These are phyloP conservation scores for Gallinago jamesoni DNA, from an alignment of 2,113 vertebrate species.

Conservation along the genomic window DNA sequence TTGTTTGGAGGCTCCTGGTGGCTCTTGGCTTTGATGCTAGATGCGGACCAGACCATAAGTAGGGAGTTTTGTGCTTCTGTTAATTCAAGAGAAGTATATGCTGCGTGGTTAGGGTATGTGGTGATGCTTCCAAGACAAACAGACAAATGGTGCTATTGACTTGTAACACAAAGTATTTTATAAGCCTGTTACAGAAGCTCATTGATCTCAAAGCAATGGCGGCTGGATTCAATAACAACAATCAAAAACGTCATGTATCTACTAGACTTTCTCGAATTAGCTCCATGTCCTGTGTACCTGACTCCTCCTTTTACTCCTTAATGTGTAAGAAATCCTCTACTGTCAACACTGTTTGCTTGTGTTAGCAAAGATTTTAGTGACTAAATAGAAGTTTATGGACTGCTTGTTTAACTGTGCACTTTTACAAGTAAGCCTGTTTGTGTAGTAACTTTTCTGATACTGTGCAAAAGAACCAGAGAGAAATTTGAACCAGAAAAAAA, in stretches of 20 bases:
- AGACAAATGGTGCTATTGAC: constrained; percentile 53
- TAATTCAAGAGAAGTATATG: background rate
- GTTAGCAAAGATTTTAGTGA: background rate
- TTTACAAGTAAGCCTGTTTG: background rate
- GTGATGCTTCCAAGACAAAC: background rate
- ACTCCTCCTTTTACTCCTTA: background rate
- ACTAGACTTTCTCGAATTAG: background rate
- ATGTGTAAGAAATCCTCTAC: background rate
- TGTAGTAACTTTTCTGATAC: background rate
- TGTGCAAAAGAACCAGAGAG: constrained; percentile 3
- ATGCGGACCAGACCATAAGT: background rate
- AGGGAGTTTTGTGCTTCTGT: background rate
- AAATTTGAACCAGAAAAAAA: background rate
- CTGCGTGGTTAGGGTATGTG: background rate
- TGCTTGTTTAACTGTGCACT: background rate
- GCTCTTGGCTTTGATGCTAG: background rate
- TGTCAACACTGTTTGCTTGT: background rate
- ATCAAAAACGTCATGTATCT: background rate
- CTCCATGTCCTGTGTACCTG: background rate
- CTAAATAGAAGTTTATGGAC: background rate
- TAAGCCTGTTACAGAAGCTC: background rate
- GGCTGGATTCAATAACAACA: background rate
- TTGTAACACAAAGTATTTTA: background rate
- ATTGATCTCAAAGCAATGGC: background rate
- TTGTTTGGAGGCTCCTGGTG: background rate